Base-by-base conservation (phyloP, 35 echinoderm and acorn worm species). In the Diadema setosum region DNA sequence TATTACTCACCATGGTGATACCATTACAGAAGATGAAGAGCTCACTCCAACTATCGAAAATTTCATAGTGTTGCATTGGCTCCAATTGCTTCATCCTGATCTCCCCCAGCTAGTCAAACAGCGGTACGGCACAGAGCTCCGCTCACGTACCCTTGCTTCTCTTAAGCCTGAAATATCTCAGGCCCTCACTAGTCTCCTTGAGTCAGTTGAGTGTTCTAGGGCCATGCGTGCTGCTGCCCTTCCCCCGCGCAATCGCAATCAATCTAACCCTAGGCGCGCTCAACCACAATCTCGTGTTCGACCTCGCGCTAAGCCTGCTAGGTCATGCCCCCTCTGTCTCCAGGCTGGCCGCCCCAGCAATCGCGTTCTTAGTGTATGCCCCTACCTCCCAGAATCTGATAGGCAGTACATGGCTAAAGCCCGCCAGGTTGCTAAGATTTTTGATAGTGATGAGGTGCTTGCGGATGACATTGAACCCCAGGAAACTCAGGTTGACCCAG, bases 91-190 rank as follows among this genome's bases (percentile, higher is more conserved):
- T 37, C 14, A 91, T 35, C 61, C 59, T 32, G 61, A 76, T 11
- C 82, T 74, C 1, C 82, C 82, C 6, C n/a, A 46, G 5, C 43
- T 86, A 21, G 59, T 86, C 15, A 91, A 86, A 26, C 82, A 91
- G 43, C 82, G 82, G 40, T 91, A 86, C 31, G 82, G 59, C 14
- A 41, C 82, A 17, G 82, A 91, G 31, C 32, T 91, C 11, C 37
- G 89, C 5, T 74, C 60, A 15, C 39, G 60, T 32, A 84, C 88
- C 42, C 88, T 90, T 7, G 88, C 88, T 24, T 90, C 88, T 0
- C 49, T 90, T 16, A 90, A 90, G 84, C 49, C 81, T 9, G 88
- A 90, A 69, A 90, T 90, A 27, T 90, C 88, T 12, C 88, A 90
- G 48, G 81, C 88, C 37, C 35, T 90, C 25, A 55, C 42, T 45